phyloP scores from a whole-genome alignment of 2,113 vertebrate species.

The Pithys albifrons region DNA sequence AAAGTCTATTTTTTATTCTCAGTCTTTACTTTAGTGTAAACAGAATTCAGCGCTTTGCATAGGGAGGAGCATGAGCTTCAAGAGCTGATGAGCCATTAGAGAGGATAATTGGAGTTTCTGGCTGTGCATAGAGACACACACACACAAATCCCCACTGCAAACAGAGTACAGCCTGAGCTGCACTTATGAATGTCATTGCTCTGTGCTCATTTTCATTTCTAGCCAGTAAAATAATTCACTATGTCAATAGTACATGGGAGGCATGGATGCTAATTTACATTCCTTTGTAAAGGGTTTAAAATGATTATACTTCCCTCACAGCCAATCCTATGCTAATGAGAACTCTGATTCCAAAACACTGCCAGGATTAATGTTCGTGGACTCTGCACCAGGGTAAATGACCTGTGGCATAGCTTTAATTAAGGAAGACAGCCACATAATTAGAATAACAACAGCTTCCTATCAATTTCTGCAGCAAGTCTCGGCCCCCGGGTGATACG shows the following conservation, averaged over 20 bases:
- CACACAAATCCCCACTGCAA: conserved; percentile 14
- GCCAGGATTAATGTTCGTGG: conserved; percentile 43
- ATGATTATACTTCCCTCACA: conserved; percentile 24
- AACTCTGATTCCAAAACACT: conserved; percentile 43
- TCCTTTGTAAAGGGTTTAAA: conserved; percentile 48
- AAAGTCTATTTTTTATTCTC: background rate
- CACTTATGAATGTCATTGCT: background rate
- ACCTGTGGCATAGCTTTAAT: conserved; percentile 62
- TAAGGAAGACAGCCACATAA: conserved; percentile 54
- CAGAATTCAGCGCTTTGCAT: conserved; percentile 6
- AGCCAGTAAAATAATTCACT: conserved; percentile 61
- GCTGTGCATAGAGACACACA: background rate
- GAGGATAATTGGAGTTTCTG: conserved; percentile 16
- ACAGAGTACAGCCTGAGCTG: background rate
- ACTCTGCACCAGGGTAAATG: conserved; percentile 47
- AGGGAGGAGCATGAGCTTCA: background rate
- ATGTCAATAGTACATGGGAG: conserved; percentile 56
- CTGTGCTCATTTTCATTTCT: background rate
- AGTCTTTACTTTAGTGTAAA: conserved; percentile 15
- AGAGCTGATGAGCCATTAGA: conserved; percentile 1
- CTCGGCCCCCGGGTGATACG: conserved; percentile 30
- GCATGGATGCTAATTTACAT: conserved; percentile 56
- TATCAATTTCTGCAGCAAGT: conserved; percentile 54
- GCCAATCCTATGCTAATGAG: conserved; percentile 49
- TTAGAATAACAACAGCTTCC: conserved; percentile 58